Base-by-base conservation (phyloP, 2,888 invertebrate species). In the Acronicta leporina region DNA sequence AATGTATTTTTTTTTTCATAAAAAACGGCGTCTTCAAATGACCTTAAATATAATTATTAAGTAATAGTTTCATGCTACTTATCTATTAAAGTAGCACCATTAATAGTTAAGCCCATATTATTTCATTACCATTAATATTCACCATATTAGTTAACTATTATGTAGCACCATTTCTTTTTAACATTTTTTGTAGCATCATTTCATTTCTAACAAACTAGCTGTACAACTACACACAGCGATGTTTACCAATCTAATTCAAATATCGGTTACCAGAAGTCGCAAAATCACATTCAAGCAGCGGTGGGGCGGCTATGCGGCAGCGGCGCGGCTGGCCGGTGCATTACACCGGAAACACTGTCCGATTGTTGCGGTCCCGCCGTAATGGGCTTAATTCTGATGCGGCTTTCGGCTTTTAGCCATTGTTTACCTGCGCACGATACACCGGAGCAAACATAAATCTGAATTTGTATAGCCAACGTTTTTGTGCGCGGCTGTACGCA, bases 351-450 rank as follows among this genome's bases (percentile, higher is more conserved):
- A 85, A 84, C 85, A 82, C 78, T 76, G 80, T 77, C 85, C 86
- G 86, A 88, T 88, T 87, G 90, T 87, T 92, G 92, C 83, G 92
- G 93, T 88, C 68, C 67, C 76, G 70, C 79, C 79, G 85, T 92
- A 92, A 93, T 94, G 90, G 92, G 87, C 91, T 92, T 92, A 92
- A 93, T 92, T 91, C 89, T 87, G 89, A 84, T 89, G 92, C 84
- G 92, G 92, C 92, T 92, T 92, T 90, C 84, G 84, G 93, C 92
- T 92, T 92, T 92, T 92, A 92, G 90, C 89, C 88, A 85, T 91
- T 93, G 92, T 92, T 91, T 92, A 89, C 92, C 88, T 89, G 87
- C 85, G 73, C 75, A 79, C 78, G 75, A 75, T 76, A 63, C 59
- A 69, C 49, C 58, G 49, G 59, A 57, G 64, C 74, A 52, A 70